Base-by-base conservation (phyloP, 2,797 vertebrate species). In the Syngnathus rostellatus region DNA sequence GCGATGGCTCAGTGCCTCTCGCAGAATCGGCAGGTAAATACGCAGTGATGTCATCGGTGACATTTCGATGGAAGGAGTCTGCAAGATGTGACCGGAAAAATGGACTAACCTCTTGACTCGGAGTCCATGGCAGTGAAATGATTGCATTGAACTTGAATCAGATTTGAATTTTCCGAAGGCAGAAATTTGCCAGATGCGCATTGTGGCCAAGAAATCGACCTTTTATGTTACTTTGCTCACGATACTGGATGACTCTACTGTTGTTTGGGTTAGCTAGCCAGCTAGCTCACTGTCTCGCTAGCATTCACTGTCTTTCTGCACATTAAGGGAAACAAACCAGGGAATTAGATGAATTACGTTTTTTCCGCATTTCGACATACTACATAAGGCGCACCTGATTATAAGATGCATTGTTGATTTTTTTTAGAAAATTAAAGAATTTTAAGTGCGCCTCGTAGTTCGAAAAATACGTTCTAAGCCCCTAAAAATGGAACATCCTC, bases 11-110 rank as follows among this genome's bases (percentile, higher is more conserved):
- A 77, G 73, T 19, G 43, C 62, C n/a, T 77, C 83, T 74, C 8
- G 61, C 39, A 67, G 73, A 41, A 2, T 76, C 71, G 72, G 71
- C 79, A 84, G 83, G 84, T 85, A 80, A 71, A 78, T 39, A 17
- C 16, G 48, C 23, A 2, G 40, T 78, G 76, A 86, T 75, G 82
- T 82, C 82, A 81, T 68, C 38, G 5, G 21, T 82, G 82, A 79
- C 80, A 82, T 86, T 85, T 87, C 68, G n/a, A 53, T 12, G 41
- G 64, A 53, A 31, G 64, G 25, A 62, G 48, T 69, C 41, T 10
- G 8, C 1, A 51, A 59, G 10, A n/a, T 61, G 1, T 63, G 55
- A 39, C 40, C 65, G 64, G 9, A 1, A 66, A 78, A 72, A 63
- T 64, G 48, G 54, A 62, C 64, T 79, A 71, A 64, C 68, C 75